Conservation (phyloP, 2,113 vertebrate genomes). For the Triplophysa rosa region DNA sequence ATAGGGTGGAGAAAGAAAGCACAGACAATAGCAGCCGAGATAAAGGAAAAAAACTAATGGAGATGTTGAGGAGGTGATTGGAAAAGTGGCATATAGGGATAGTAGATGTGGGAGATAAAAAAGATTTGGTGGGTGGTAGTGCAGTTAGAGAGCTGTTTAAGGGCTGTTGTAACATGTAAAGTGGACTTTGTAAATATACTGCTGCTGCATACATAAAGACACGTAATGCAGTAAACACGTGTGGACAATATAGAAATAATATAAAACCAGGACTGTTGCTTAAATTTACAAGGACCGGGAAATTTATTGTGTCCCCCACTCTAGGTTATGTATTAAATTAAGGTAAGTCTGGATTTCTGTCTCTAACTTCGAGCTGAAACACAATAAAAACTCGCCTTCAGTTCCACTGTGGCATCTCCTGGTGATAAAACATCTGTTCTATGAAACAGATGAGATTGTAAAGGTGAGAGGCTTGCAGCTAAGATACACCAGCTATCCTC, state of each 20-base stretch:
- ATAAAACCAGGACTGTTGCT: too few species aligned
- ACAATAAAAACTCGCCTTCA: slow-evolving; percentile 30
- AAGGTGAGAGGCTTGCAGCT: background rate
- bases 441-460: background rate
- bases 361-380: slow-evolving; percentile 13
- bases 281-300: too few species aligned
- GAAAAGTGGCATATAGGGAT: background rate
- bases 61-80: background rate
- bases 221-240: too few species aligned
- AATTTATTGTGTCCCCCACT: background rate
- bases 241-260: too few species aligned
- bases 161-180: background rate
- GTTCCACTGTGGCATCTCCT: background rate
- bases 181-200: background rate
- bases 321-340: background rate
- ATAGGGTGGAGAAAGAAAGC: background rate
- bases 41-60: background rate
- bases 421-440: slow-evolving; percentile 10
- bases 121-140: background rate
- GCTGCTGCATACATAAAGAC: background rate
- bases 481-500: background rate
- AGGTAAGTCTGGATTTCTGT: background rate
- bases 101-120: background rate
- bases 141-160: background rate
- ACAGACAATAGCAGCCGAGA: background rate